phyloP scores from a whole-genome alignment of 2,113 vertebrate genomes.

The Emydocephalus ijimae region DNA sequence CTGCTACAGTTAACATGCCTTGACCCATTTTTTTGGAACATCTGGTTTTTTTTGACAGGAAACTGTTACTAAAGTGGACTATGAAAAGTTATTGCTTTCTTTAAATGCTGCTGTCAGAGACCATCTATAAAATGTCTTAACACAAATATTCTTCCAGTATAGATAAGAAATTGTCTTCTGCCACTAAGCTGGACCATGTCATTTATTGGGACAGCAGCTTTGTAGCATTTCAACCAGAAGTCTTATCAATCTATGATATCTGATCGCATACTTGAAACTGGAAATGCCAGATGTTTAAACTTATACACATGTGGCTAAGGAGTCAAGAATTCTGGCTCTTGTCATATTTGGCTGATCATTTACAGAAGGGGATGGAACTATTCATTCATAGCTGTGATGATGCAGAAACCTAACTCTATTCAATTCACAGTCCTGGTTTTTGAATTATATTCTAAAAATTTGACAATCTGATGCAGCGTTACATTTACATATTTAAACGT shows the following conservation, averaged over 20 bases:
- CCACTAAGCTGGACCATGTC: neutral
- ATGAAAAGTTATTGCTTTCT: neutral
- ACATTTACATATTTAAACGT: neutral
- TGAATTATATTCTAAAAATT: neutral
- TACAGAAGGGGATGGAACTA: neutral
- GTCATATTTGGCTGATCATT: neutral
- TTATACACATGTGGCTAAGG: neutral
- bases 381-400: neutral
- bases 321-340: neutral
- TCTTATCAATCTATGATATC: neutral
- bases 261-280: neutral
- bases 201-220: neutral
- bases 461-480: neutral
- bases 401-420: neutral
- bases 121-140: neutral
- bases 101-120: neutral
- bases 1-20: neutral
- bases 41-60: conserved; percentile 32
- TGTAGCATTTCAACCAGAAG: neutral
- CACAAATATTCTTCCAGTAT: neutral
- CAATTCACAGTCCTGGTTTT: neutral
- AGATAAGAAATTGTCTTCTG: neutral
- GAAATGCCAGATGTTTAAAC: neutral
- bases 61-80: conserved; percentile 32
- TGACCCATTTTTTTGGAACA: neutral